These are phyloP conservation scores for Margarornis squamiger DNA, from an alignment of 2,797 vertebrate species.

Conservation along the genomic window DNA sequence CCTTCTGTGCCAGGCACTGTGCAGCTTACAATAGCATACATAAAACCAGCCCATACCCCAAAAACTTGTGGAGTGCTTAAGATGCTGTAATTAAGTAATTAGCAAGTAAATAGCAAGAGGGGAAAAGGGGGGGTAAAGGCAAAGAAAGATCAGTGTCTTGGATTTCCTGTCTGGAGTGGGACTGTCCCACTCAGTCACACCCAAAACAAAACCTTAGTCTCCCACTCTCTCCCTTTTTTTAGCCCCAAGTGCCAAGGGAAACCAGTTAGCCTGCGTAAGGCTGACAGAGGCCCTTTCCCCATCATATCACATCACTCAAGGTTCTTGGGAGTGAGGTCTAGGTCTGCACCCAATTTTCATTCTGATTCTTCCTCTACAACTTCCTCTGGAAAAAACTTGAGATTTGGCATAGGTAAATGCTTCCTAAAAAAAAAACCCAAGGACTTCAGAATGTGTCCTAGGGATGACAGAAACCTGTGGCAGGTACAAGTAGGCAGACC, in stretches of 20 bases:
- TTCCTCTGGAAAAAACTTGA: not conserved
- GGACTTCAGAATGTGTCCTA: not conserved
- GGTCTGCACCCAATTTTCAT: not conserved
- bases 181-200: accelerated
- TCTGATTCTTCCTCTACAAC: not conserved
- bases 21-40: not conserved
- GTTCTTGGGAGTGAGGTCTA: not conserved
- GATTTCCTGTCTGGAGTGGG: not conserved
- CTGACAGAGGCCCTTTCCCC: not conserved
- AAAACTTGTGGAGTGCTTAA: not conserved
- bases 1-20: not conserved
- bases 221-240: not conserved
- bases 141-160: not conserved
- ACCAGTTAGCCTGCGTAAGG: not conserved
- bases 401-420: not conserved
- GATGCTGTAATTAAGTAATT: not conserved
- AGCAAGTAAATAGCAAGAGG: not conserved
- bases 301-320: not conserved
- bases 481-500: not conserved
- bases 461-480: not conserved
- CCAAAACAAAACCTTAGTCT: not conserved
- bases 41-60: not conserved
- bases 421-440: not conserved
- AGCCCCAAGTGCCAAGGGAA: not conserved
- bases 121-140: not conserved